A percentile compares a stretch with the other conserved stretches of the same genome.
These are phyloP conservation scores for Sebastes hubbsi DNA, from an alignment of 2,797 vertebrate species.

Conservation along the genomic window DNA sequence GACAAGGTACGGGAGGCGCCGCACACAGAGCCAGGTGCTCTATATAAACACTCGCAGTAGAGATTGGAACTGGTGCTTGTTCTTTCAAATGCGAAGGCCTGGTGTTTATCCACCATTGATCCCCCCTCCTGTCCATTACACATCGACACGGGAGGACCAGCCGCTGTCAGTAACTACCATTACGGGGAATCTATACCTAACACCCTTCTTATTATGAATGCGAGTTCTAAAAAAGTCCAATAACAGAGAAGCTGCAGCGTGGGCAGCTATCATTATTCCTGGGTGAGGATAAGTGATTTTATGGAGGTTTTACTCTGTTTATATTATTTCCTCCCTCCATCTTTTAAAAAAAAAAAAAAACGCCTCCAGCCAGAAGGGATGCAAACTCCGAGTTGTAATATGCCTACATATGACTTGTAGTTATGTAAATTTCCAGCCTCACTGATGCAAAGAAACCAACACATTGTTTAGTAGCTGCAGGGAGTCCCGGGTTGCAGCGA, in stretches of 20 bases:
- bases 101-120: conserved; percentile 77
- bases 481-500: conserved; percentile 1
- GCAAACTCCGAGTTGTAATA: background rate
- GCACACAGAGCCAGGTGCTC: conserved; percentile 60
- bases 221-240: conserved; percentile 59
- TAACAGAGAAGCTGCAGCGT: conserved; percentile 21
- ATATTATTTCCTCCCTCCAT: conserved; percentile 15
- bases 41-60: conserved; percentile 61
- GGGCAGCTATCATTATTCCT: conserved; percentile 23
- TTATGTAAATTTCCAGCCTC: background rate
- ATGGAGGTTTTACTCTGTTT: background rate
- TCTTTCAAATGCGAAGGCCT: conserved; percentile 63
- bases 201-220: conserved; percentile 66
- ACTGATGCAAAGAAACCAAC: conserved; percentile 15
- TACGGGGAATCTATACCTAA: conserved; percentile 81
- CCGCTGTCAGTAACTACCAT: conserved; percentile 69
- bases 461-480: conserved; percentile 16
- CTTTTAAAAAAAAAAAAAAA: background rate
- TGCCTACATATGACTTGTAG: background rate
- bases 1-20: conserved; percentile 19
- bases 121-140: conserved; percentile 56
- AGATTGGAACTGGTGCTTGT: conserved; percentile 57
- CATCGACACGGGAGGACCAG: conserved; percentile 29
- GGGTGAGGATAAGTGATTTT: conserved; percentile 21
- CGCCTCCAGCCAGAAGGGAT: background rate